Base-by-base conservation (phyloP, 2,888 invertebrate species). In the Leucophenga montana region DNA sequence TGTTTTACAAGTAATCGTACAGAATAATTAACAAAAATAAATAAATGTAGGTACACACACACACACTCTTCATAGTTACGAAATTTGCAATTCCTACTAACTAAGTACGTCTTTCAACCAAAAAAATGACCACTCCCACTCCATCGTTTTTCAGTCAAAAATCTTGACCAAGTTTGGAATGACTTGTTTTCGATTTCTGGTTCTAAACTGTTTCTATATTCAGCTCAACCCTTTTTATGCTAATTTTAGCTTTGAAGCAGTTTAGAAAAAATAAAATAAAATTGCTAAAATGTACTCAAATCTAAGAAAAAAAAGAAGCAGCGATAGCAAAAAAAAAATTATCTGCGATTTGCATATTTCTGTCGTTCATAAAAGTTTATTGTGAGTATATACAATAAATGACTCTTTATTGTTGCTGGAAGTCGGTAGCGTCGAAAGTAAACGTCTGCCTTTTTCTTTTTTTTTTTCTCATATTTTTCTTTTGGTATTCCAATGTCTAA, bases 201-300 rank as follows among this genome's bases (percentile, higher is more conserved):
- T 50, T 50, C 18, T 16, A 50, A 16, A 16, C 18, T 50, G 6
- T 50, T 46, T 46, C 11, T 64, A 22, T 62, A 62, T n/a, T 48
- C 27, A 48, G 81, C 83, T 84, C 84, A 82, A 84, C 83, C 85
- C 84, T 84, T 80, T 81, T 84, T 82, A 82, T 82, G 81, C 78
- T 84, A 82, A 81, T 81, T 80, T 59, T 48, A 72, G 73, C 80
- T 77, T 73, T 79, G 71, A 75, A 74, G 79, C 79, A 79, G 83
- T 80, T 82, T 80, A 84, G 74, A 78, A 75, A 78, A 76, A 77
- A 79, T 75, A n/a, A n/a, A n/a, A n/a, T 78, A 73, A 78, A 82
- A 76, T 84, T 48, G 18, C 48, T 64, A 46, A 64, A 64, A 64
- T 46, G 22, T 48, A 46, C 46, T 64, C 48, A 48, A 22, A 59